Base-by-base conservation (phyloP, 2,113 vertebrate genomes). In the Ranitomeya variabilis region DNA sequence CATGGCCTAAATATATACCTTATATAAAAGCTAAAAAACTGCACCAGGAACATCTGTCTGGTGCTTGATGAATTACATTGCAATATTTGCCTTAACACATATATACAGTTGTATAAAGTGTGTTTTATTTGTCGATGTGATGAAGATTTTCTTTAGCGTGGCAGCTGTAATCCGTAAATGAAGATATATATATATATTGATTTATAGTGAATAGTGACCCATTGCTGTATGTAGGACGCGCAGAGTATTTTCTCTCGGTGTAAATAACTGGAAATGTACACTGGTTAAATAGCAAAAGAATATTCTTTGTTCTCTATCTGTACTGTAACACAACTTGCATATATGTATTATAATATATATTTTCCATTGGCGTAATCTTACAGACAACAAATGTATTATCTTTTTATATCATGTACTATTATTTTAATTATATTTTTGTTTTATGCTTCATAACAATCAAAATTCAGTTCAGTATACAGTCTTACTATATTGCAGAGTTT, bases 401-500 rank as follows among this genome's bases (percentile, higher is more conserved):
- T 85, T 82, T 93, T 91, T 90, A 92, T 91, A 91, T 73, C 73
- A n/a, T 81, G 51, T 57, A 80, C 19, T 81, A 69, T 71, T 18
- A 82, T 45, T 67, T 21, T 87, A 83, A 87, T 80, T 92, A 85
- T 78, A 80, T 11, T 81, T 45, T 93, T 90, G 82, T 2, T 90
- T 51, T 0, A 90, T 89, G 59, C 62, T 91, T 92, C 91, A 93
- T 94, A 93, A 94, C 80, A 92, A 89, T 89, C 62, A 91, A 91
- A 93, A 83, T 23, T 64, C 26, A 80, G 89, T 90, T 87, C 87
- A 90, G 88, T 69, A 83, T 83, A 54, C 90, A 91, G 91, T 91
- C 91, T 92, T 91, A 90, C 90, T 90, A 89, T 85, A 90, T 78
- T 89, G 66, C 82, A 92, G 89, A 60, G 90, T 89, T 90, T 74